Evolutionary conservation across 2,113 vertebrate species (phyloP).

Genomic region (Pelodiscus sinensis): DNA sequence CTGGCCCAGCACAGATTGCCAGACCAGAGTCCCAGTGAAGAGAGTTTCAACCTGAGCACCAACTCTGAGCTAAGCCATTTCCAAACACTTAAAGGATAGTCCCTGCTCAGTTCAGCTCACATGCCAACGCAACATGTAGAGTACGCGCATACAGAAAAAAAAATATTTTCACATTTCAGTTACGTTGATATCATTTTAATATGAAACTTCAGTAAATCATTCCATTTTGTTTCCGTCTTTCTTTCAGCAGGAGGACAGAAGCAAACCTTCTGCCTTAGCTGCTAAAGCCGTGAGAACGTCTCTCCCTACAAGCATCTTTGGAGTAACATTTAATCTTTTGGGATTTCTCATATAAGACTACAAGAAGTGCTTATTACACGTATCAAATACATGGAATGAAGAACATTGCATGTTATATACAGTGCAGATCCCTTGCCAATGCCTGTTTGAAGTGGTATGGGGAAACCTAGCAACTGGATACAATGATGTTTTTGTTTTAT

Average conservation of each 20-base stretch:
- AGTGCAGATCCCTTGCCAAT: slow-evolving; percentile 68
- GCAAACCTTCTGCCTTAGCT: not conserved
- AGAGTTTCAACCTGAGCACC: not conserved
- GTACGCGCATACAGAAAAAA: not conserved
- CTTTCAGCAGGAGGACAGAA: not conserved
- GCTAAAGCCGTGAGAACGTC: slow-evolving; percentile 2
- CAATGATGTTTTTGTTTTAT: slow-evolving; percentile 70
- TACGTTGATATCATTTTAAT: slow-evolving; percentile 27
- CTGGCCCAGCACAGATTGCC: no score
- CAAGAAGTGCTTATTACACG: not conserved
- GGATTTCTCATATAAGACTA: not conserved
- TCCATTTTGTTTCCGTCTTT: not conserved
- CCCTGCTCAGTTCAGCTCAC: not conserved
- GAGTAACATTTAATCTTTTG: not conserved
- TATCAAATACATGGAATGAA: slow-evolving; percentile 61
- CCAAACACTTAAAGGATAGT: not conserved
- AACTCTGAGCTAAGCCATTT: not conserved
- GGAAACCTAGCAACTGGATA: slow-evolving; percentile 64
- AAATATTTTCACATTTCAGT: not conserved
- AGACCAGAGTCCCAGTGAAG: no score
- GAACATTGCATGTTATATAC: slow-evolving; percentile 45
- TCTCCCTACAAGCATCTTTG: not conserved
- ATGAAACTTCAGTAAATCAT: slow-evolving; percentile 4
- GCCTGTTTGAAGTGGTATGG: slow-evolving; percentile 58
- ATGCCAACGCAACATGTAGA: not conserved